Percentiles rank a stretch among this genome's conserved stretches.
Conservation (phyloP, 2,113 vertebrate genomes). For the Chelonoidis abingdonii region DNA sequence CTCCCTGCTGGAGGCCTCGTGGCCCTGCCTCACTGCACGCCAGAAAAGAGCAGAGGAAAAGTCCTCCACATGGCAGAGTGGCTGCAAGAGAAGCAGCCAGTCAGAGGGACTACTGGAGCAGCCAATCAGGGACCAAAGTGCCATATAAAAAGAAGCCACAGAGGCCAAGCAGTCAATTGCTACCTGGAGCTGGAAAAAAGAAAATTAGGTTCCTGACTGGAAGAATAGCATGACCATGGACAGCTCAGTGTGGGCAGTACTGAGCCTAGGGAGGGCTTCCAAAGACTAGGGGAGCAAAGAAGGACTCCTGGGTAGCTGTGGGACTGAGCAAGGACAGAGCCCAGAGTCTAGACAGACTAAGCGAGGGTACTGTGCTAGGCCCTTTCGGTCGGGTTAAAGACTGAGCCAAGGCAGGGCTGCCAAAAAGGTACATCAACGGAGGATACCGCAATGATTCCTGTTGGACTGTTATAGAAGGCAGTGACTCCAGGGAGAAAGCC, state of each 20-base stretch:
- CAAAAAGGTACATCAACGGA: neutral
- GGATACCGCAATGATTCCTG: neutral
- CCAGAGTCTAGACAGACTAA: neutral
- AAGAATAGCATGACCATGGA: neutral
- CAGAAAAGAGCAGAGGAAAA: neutral
- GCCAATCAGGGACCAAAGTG: neutral
- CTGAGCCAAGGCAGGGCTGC: neutral
- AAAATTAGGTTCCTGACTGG: neutral
- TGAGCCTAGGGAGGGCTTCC: neutral
- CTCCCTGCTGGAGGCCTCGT: neutral
- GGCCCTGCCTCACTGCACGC: neutral
- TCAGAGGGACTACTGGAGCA: neutral
- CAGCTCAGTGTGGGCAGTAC: neutral
- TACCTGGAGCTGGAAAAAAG: neutral
- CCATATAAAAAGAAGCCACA: neutral
- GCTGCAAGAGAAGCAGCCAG: neutral
- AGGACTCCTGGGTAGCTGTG: neutral
- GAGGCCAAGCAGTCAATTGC: neutral
- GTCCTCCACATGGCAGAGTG: neutral
- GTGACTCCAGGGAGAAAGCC: neutral
- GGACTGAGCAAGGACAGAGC: neutral
- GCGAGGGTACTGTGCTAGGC: fast-evolving
- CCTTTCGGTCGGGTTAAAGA: neutral
- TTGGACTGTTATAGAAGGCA: neutral
- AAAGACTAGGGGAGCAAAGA: neutral